Base-by-base conservation (phyloP, 2,113 vertebrate genomes). In the Cavia aperea region DNA sequence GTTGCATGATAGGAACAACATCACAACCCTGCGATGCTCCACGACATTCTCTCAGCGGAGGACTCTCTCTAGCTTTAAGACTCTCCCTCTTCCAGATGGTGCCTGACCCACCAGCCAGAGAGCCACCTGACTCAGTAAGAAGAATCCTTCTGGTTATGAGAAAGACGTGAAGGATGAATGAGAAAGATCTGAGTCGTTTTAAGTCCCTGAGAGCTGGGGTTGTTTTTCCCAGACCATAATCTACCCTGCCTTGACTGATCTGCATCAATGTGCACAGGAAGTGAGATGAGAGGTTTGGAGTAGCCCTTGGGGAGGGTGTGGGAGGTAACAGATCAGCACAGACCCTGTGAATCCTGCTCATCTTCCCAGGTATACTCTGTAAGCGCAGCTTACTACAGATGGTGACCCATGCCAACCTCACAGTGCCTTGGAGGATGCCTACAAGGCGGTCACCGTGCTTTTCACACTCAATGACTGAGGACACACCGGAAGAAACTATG, bases 261-360 rank as follows among this genome's bases (percentile, higher is more conserved):
- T 11, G 0, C 1, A 46, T 54, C 18, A 1, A 1, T 7, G 23
- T 14, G 15, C 13, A 68, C 43, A 46, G 7, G 58, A 46, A 51
- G 26, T 54, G 33, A 82, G 62, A 24, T 4, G 4, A 39, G n/a
- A 70, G 8, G 10, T 0, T 1, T 12, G 43, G 10, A 3, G 24
- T 12, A 3, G 43, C 7, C 72, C 36, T 9, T 15, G 72, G 39
- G 2, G 14, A 26, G 73, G 2, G 23, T 0, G 13, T 6, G 14
- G 24, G 43, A 39, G 43, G 29, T 7, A 7, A 13, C 10, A 6
- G 73, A 49, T 4, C 13, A 9, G 24, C 73, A 0, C 16, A 12
- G 58, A 15, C 16, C 21, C 11, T 1, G 0, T 15, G 33, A 58
- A 39, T 7, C 7, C 6, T 63, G 5, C 18, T 77, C 15, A 7